A percentile compares a stretch with the other conserved stretches of the same genome.
Conservation (phyloP, 2,797 vertebrate species). For the Pyrrhura leucotis region DNA sequence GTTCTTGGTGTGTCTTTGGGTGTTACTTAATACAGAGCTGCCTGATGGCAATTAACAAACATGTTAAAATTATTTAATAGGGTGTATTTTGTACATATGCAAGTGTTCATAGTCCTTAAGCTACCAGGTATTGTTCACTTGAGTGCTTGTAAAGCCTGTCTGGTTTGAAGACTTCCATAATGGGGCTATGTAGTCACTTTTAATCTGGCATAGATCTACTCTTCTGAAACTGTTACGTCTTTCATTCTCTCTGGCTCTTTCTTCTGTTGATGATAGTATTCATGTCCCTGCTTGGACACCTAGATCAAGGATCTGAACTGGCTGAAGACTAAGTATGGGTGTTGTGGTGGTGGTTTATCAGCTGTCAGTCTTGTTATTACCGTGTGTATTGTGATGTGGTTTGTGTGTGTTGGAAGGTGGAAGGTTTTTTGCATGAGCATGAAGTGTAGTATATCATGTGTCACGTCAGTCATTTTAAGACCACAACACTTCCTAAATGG, state of each 20-base stretch:
- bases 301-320: neutral
- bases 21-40: neutral
- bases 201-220: neutral
- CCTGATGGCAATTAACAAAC: neutral
- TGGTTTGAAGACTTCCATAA: neutral
- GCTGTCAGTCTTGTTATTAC: neutral
- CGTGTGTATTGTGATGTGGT: neutral
- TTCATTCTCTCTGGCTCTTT: neutral
- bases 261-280: neutral
- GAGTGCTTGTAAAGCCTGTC: neutral
- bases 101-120: neutral
- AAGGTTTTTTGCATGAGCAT: neutral
- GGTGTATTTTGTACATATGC: neutral
- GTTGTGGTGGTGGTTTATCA: neutral
- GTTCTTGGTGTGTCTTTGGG: neutral
- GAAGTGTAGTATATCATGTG: neutral
- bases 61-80: neutral
- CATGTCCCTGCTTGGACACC: neutral
- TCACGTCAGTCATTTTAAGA: neutral
- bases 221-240: neutral
- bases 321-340: fast-evolving
- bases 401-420: neutral
- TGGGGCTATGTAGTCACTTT: neutral
- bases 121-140: neutral
- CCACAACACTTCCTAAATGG: fast-evolving